Conservation (phyloP, 2,888 invertebrate genomes). For the Phasia obesa region DNA sequence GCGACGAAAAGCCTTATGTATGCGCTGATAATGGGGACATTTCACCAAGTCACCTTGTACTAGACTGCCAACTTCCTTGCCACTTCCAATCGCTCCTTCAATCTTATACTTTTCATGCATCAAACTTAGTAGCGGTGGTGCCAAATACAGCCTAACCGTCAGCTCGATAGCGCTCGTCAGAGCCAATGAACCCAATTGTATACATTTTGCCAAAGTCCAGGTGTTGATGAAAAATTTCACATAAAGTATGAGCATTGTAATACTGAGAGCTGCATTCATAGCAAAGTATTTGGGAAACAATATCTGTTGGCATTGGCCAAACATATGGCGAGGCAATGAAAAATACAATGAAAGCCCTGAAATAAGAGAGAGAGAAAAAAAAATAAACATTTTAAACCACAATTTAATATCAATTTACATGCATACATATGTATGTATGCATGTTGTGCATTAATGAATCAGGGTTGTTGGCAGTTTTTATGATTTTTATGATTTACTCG, state of each 20-base stretch:
- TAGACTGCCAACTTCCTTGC: slow-evolving; percentile 90
- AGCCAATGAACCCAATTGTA: slow-evolving; percentile 83
- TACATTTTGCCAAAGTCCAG: slow-evolving; percentile 83
- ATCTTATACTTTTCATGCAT: slow-evolving; percentile 89
- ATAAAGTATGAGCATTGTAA: slow-evolving; percentile 88
- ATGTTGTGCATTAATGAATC: slow-evolving; percentile 4
- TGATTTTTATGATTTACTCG: too few species aligned
- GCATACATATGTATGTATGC: background rate
- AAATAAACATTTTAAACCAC: slow-evolving; percentile 14
- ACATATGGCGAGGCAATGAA: slow-evolving; percentile 91
- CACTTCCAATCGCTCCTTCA: slow-evolving; percentile 89
- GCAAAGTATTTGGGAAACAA: slow-evolving; percentile 94
- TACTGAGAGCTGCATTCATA: slow-evolving; percentile 89
- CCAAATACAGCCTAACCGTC: slow-evolving; percentile 89
- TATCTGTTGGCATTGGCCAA: slow-evolving; percentile 93
- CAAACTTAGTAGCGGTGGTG: slow-evolving; percentile 88
- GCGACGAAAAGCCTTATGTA: slow-evolving; percentile 89
- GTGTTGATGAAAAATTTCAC: slow-evolving; percentile 83
- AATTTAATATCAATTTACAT: slow-evolving; percentile 43
- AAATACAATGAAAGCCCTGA: slow-evolving; percentile 93
- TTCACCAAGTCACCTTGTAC: slow-evolving; percentile 88
- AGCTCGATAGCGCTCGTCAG: slow-evolving; percentile 86
- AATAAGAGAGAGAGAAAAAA: slow-evolving; percentile 49
- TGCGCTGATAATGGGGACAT: slow-evolving; percentile 90
- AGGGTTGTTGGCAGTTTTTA: too few species aligned